Base-by-base conservation (phyloP, 2,888 invertebrate species). In the Drosophila mulleri region DNA sequence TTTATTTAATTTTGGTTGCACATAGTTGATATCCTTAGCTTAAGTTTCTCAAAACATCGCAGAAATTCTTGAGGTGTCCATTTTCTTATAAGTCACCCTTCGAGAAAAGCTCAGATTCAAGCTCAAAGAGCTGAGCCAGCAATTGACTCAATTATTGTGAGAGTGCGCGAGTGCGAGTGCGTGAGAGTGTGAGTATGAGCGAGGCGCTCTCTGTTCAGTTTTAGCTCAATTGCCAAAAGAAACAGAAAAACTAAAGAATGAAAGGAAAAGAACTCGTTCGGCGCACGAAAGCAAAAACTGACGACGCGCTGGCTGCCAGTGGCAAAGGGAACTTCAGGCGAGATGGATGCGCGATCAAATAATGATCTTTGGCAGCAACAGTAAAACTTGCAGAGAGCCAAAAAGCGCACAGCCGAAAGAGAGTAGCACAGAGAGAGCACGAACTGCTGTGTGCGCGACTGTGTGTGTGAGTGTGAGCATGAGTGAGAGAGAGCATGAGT, bases 231-330 rank as follows among this genome's bases (percentile, higher is more conserved):
- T 42, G 29, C 9, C 14, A 14, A 37, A 37, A 4, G 35, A 37
- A 14, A 1, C 26, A 6, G 14, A 12, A 23, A 23, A 11, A 23
- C n/a, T n/a, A 2, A 35, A 20, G 52, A 52, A 20, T 26, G 1
- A 18, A 29, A 8, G 9, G 23, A 39, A 53, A 53, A 23, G 37
- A 53, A 37, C 37, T 37, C 52, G 37, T 20, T 35, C 42, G 52
- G 53, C 52, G 62, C 48, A 32, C 32, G 67, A 50, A 47, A 70
- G 48, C 64, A 29, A 45, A 60, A 81, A 82, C 76, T 88, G 90
- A 85, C 83, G 83, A 82, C 83, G 83, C 35, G 86, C 90, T 83
- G 83, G 83, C 83, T 78, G 63, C 82, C 79, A 82, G 78, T 89
- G 90, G 90, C 82, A 57, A 82, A 83, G 69, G 76, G 72, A 82